Percentiles rank a stretch among this genome's conserved stretches.
phyloP scores from a whole-genome alignment of 2,797 vertebrate genomes.

The Mormyrus proboscirostris region DNA sequence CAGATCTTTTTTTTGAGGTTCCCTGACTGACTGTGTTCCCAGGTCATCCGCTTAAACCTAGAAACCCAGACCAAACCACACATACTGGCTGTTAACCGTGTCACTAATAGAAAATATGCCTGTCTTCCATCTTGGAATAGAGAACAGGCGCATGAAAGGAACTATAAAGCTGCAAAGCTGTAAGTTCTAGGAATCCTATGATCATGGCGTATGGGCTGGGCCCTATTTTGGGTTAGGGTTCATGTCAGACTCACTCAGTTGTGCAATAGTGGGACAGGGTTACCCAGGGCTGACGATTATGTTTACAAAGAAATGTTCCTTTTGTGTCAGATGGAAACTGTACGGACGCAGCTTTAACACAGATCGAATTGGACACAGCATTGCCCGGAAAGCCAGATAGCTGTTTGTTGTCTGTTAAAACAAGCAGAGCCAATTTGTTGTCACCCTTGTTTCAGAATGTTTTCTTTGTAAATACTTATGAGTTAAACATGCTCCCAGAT shows the following conservation, averaged over 20 bases:
- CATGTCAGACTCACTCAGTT: not conserved
- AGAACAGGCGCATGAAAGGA: not conserved
- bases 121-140: not conserved
- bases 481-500: not conserved
- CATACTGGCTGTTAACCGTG: not conserved
- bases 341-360: not conserved
- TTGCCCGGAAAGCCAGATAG: not conserved
- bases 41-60: not conserved
- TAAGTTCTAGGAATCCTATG: not conserved
- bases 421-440: not conserved
- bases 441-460: not conserved
- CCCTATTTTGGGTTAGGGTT: not conserved
- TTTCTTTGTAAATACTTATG: not conserved
- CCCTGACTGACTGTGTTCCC: not conserved
- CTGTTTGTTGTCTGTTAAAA: not conserved
- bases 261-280: not conserved
- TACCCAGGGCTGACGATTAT: not conserved
- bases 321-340: not conserved
- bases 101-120: not conserved
- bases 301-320: slow-evolving; percentile 5
- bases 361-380: not conserved
- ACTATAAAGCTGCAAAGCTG: not conserved
- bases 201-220: not conserved
- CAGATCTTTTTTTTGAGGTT: not conserved
- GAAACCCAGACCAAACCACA: not conserved